A percentile compares a stretch with the other conserved stretches of the same genome.
Conservation (phyloP, 1,140 invertebrate species). For the Diachasmimorpha longicaudata region DNA sequence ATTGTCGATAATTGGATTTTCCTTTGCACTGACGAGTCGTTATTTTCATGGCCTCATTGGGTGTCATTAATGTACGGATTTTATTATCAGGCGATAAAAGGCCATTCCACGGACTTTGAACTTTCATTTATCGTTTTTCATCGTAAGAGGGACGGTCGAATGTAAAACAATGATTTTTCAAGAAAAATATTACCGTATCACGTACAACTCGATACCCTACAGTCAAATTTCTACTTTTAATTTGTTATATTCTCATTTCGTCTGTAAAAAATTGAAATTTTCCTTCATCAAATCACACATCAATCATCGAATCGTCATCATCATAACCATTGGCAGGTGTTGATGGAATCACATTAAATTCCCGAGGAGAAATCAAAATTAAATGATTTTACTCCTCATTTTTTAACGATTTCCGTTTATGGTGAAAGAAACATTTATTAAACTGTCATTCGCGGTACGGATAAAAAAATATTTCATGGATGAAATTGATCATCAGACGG, state of each 20-base stretch:
- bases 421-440: too few species aligned
- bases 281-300: slow-evolving; percentile 12
- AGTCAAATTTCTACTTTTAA: slow-evolving; percentile 1
- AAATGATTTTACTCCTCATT: too few species aligned
- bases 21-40: neutral
- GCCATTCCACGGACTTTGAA: neutral
- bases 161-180: neutral
- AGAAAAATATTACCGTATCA: neutral
- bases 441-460: neutral
- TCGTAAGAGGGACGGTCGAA: slow-evolving; percentile 25
- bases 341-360: neutral
- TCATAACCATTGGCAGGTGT: neutral
- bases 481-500: neutral
- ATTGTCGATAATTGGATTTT: neutral
- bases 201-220: neutral
- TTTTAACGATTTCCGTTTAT: too few species aligned
- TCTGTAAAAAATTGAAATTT: neutral
- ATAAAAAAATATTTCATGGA: neutral
- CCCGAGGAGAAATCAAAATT: too few species aligned
- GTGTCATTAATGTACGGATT: neutral
- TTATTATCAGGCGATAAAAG: neutral
- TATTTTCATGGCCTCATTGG: neutral
- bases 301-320: slow-evolving; percentile 6
- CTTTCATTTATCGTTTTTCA: neutral
- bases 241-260: slow-evolving; percentile 1